Evolutionary conservation across 2,888 invertebrate species (phyloP).

Genomic region (Tetanocera ferruginea): DNA sequence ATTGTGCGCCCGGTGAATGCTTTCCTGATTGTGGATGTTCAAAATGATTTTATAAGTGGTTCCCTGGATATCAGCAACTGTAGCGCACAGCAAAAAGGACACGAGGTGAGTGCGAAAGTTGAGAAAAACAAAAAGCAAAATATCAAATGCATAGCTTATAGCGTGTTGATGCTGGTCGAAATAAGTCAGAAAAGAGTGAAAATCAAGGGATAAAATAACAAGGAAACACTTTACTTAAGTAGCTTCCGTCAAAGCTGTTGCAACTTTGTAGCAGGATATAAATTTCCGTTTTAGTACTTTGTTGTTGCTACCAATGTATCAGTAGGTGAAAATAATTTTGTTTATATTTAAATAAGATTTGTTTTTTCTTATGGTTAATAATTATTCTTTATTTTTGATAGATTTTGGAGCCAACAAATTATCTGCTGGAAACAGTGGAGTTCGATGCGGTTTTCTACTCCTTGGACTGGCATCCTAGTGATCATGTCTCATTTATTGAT

Average conservation of each 20-base stretch:
- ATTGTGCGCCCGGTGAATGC: slow-evolving; percentile 89
- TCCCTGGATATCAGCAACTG: slow-evolving; percentile 93
- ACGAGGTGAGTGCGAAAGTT: slow-evolving; percentile 75
- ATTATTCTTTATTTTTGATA: slow-evolving; percentile 57
- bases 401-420: slow-evolving; percentile 93
- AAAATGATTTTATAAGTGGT: slow-evolving; percentile 97
- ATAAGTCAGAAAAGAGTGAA: not conserved
- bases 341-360: not conserved
- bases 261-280: not conserved
- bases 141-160: not conserved
- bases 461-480: slow-evolving; percentile 95
- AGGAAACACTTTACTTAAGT: slow-evolving; percentile 11
- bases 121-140: not conserved
- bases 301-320: not conserved
- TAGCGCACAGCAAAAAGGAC: slow-evolving; percentile 90
- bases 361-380: not conserved
- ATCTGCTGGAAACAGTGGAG: slow-evolving; percentile 81
- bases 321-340: not conserved
- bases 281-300: not conserved
- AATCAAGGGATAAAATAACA: not conserved
- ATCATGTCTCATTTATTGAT: slow-evolving; percentile 90
- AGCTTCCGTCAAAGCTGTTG: slow-evolving; percentile 11
- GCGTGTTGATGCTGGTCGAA: not conserved
- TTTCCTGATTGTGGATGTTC: slow-evolving; percentile 94
- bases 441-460: slow-evolving; percentile 95